phyloP scores from a whole-genome alignment of 2,888 invertebrate species.

The Ormyrus labotus region DNA sequence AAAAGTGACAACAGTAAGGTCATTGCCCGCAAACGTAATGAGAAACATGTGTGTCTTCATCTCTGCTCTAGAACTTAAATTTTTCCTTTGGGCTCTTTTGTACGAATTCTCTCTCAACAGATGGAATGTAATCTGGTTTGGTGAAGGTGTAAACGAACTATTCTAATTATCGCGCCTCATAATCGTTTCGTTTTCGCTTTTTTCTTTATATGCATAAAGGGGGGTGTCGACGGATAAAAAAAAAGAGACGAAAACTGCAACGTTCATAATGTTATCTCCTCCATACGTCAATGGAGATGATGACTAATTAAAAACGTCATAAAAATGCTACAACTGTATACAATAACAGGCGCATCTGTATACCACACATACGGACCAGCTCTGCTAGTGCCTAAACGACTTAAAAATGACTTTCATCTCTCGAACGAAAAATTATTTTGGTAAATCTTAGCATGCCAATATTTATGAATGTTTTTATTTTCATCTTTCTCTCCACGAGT shows the following conservation, averaged over 20 bases:
- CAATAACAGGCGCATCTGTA: conserved; percentile 28
- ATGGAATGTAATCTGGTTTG: conserved; percentile 50
- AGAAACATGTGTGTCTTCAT: conserved; percentile 12
- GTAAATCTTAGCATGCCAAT: conserved; percentile 30
- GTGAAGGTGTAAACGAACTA: conserved; percentile 49
- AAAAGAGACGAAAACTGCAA: conserved; percentile 42
- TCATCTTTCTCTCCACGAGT: background rate
- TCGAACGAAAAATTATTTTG: conserved; percentile 32
- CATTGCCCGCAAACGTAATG: conserved; percentile 4
- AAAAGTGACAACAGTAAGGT: background rate
- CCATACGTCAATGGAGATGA: conserved; percentile 25
- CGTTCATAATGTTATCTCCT: background rate
- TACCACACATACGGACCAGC: conserved; percentile 21
- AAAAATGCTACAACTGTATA: conserved; percentile 42
- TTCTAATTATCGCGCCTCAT: conserved; percentile 45
- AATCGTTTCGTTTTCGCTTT: conserved; percentile 18
- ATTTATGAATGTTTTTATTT: background rate
- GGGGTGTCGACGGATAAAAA: conserved; percentile 43
- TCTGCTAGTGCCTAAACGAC: conserved; percentile 26
- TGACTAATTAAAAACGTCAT: conserved; percentile 41
- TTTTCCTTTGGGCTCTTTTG: background rate
- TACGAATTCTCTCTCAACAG: conserved; percentile 33
- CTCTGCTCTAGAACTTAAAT: background rate
- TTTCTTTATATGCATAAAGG: background rate
- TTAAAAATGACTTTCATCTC: conserved; percentile 47